These are phyloP conservation scores for Dermatemys mawii DNA, from an alignment of 2,113 vertebrate genomes.

Conservation along the genomic window DNA sequence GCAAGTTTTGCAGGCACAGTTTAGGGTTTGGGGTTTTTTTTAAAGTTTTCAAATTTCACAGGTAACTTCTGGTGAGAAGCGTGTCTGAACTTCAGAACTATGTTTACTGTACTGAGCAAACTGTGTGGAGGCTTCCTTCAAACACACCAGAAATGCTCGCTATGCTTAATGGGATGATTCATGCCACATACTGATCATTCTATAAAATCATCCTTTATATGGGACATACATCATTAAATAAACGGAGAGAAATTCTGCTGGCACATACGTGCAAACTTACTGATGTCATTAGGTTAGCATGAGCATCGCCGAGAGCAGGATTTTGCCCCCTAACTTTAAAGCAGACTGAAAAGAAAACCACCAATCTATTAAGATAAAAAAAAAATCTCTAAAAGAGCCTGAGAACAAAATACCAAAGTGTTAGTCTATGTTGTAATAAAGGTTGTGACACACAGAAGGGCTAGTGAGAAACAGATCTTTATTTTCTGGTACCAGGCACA, in stretches of 20 bases:
- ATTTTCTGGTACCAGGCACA: neutral
- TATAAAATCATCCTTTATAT: neutral
- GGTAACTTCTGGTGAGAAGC: constrained; percentile 69
- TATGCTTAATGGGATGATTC: constrained; percentile 12
- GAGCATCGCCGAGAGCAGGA: neutral
- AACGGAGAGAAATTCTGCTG: neutral
- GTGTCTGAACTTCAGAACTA: constrained; percentile 67
- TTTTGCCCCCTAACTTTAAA: constrained; percentile 1
- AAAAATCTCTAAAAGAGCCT: neutral
- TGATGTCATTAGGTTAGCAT: constrained; percentile 5
- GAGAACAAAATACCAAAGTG: neutral
- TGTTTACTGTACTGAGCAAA: rapidly evolving
- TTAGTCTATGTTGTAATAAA: neutral
- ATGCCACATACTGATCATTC: neutral
- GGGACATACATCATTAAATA: neutral
- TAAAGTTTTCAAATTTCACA: neutral
- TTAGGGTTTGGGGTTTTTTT: constrained; percentile 3
- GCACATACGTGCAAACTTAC: constrained; percentile 6
- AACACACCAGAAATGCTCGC: constrained; percentile 11
- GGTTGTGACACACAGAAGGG: neutral
- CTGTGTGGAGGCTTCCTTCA: neutral
- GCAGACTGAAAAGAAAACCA: neutral
- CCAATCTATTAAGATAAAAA: neutral
- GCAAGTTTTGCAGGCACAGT: constrained; percentile 23
- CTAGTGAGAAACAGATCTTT: neutral